Evolutionary conservation across 2,888 invertebrate species (phyloP), one percentile per base, ranked within the genome.

Genomic region (Neria commutata): DNA sequence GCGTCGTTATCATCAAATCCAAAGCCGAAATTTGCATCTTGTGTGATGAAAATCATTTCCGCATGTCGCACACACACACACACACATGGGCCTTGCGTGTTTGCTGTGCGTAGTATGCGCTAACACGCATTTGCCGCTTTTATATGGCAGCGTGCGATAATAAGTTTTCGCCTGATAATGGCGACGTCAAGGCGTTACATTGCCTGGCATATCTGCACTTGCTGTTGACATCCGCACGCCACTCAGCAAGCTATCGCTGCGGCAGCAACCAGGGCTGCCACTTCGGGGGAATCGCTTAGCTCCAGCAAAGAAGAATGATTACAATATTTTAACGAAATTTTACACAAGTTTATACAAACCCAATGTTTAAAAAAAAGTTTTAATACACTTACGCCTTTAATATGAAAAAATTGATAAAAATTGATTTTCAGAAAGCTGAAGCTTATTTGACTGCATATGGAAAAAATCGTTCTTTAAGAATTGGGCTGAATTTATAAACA

Each of bases 91-190:
- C 37, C 4, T 14, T 11, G 4, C 8, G 8, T 37, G 4, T 37
- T 10, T 37, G 6, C 23, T 5, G 11, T 51, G 37, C 14, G 14
- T 14, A 6, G 6, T 11, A 29, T 6, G 10, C 47, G 24, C 21
- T 24, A 2, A 24, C 1, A 14, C 47, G 24, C 24, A 24, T 40
- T 49, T 16, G 29, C 23, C 21, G 25, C 4, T 40, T 48, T 56
- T 50, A 25, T 25, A 45, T 33, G 56, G n/a, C n/a, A 51, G 63
- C 61, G 67, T 63, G 71, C 64, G 72, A 74, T 73, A 71, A 75
- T 75, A 75, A 73, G n/a, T 73, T 73, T 74, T 71, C 68, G 74
- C 74, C 74, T 72, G 72, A 74, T 75, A 71, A 73, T 72, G 74
- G 67, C 74, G 71, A 42, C 68, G 69, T 73, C 73, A 72, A 70